A percentile compares a stretch with the other conserved stretches of the same genome.
Conservation (phyloP, 2,113 vertebrate species). For the Vanacampus margaritifer region DNA sequence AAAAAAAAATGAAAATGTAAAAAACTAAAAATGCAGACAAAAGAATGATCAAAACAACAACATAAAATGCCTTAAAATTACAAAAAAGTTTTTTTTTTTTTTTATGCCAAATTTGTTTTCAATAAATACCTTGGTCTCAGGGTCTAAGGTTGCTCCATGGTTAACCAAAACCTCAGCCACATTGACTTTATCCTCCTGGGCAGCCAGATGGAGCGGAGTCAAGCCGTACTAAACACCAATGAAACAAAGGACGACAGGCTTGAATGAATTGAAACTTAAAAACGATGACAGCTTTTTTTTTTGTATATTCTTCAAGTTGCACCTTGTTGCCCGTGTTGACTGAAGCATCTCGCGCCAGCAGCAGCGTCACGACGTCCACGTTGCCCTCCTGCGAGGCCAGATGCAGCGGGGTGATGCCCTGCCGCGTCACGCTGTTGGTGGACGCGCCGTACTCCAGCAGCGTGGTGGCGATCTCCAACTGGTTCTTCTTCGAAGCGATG, state of each 20-base stretch:
- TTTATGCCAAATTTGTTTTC: background rate
- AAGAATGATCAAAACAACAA: no score
- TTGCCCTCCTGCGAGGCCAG: slow-evolving; percentile 94
- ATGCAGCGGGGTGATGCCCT: slow-evolving; percentile 92
- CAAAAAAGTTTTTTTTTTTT: background rate
- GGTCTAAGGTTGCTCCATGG: slow-evolving; percentile 84
- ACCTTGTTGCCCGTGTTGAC: slow-evolving; percentile 93
- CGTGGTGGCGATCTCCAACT: slow-evolving; percentile 97
- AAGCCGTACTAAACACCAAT: slow-evolving; percentile 79
- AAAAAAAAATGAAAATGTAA: background rate
- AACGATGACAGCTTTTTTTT: background rate
- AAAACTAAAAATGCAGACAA: no score
- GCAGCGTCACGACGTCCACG: slow-evolving; percentile 91
- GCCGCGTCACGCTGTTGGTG: slow-evolving; percentile 86
- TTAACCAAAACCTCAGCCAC: slow-evolving; percentile 94
- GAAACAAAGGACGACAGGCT: background rate
- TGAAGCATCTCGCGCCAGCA: slow-evolving; percentile 86
- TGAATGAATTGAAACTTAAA: background rate
- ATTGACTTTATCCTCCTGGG: slow-evolving; percentile 93
- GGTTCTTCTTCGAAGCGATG: slow-evolving; percentile 97
- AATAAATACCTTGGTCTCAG: slow-evolving; percentile 95
- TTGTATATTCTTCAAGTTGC: no score
- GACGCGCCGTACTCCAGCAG: slow-evolving; percentile 94
- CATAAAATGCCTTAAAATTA: no score
- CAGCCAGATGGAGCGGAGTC: slow-evolving; percentile 91